phyloP scores from a whole-genome alignment of 1,140 invertebrate species.

The Brachionus asplanchnoidis region DNA sequence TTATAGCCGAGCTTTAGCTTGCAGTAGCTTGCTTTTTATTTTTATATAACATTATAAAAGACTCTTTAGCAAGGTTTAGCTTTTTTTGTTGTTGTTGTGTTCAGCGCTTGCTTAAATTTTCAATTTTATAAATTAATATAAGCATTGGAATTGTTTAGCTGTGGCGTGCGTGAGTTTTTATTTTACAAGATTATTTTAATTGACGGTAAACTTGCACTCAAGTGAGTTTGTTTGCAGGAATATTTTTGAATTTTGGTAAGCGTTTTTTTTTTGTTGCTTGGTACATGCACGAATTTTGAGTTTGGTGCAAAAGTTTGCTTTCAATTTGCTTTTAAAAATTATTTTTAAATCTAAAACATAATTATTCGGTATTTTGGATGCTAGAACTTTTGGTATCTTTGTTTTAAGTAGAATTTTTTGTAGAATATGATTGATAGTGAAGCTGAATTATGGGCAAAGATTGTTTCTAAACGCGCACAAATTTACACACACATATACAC shows the following conservation, averaged over 20 bases:
- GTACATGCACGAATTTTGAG: neutral
- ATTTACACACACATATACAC: constrained; percentile 27
- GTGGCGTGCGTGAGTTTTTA: constrained; percentile 27
- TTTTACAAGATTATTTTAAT: neutral
- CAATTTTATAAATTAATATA: constrained; percentile 10
- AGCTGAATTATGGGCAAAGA: neutral
- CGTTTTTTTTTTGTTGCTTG: neutral
- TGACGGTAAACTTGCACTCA: neutral
- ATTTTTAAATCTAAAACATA: neutral
- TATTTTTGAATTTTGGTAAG: neutral
- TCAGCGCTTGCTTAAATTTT: constrained; percentile 16
- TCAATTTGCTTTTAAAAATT: neutral
- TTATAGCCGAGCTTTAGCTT: constrained; percentile 24
- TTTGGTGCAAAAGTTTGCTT: neutral
- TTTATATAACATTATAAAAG: constrained; percentile 26
- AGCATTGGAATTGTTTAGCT: constrained; percentile 22
- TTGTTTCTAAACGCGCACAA: neutral
- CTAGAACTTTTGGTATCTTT: neutral
- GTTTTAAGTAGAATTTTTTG: neutral
- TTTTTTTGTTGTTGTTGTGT: constrained; percentile 3
- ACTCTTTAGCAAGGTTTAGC: constrained; percentile 9
- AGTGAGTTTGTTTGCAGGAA: neutral
- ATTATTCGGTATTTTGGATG: neutral
- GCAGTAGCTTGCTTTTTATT: constrained; percentile 10
- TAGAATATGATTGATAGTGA: neutral